These are phyloP conservation scores for Rattus rattus DNA, from an alignment of 2,113 vertebrate species.

Conservation along the genomic window DNA sequence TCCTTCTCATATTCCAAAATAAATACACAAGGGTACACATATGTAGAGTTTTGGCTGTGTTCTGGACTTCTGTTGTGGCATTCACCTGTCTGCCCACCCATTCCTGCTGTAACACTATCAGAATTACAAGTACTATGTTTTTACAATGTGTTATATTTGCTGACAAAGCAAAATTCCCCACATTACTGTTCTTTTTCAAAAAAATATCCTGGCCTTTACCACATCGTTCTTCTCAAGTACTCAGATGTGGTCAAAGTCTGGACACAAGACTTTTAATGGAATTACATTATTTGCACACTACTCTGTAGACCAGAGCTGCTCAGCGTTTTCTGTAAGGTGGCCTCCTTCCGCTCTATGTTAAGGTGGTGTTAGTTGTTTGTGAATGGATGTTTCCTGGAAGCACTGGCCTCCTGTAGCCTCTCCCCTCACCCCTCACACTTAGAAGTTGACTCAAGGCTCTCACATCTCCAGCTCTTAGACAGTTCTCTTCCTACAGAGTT, in stretches of 20 bases:
- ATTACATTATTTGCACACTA: not conserved
- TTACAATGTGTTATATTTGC: slow-evolving; percentile 35
- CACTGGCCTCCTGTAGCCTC: not conserved
- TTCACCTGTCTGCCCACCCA: not conserved
- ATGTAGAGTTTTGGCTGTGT: not conserved
- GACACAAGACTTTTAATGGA: slow-evolving; percentile 1
- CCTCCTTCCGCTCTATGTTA: not conserved
- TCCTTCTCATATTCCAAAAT: not conserved
- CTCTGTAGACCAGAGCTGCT: not conserved
- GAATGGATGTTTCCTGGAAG: not conserved
- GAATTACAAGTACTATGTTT: not conserved
- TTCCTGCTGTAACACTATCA: not conserved
- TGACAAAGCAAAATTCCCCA: not conserved
- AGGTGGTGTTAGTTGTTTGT: not conserved
- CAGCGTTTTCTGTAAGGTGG: not conserved
- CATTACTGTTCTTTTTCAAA: not conserved
- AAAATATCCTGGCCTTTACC: not conserved
- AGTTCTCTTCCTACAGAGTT: slow-evolving; percentile 40
- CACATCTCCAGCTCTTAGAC: not conserved
- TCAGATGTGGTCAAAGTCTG: slow-evolving; percentile 32
- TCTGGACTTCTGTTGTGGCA: not conserved
- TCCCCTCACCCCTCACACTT: not conserved
- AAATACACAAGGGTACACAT: not conserved
- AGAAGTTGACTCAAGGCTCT: slow-evolving; percentile 14
- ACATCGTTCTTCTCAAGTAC: not conserved